Evolutionary conservation across 2,113 vertebrate genomes (phyloP), one percentile per base, ranked within the genome.

Genomic region (Pterocles burchelli): DNA sequence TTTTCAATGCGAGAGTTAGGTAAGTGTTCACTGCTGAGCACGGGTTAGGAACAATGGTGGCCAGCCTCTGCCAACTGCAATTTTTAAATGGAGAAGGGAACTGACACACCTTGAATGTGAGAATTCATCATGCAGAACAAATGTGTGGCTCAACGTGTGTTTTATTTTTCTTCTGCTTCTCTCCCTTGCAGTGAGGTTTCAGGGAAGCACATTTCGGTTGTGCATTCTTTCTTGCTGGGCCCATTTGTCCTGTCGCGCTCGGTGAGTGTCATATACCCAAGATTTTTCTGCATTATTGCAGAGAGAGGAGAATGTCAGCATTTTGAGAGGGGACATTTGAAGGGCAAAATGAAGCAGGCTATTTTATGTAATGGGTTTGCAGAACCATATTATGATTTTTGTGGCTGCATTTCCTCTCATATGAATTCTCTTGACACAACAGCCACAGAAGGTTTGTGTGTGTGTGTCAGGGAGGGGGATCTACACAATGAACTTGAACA

Each of bases 51-150:
- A 85, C 85, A 91, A 19, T 83, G 65, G 75, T 94, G 90, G 36
- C 92, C 82, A 66, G 57, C 29, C n/a, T 61, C 55, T 95, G 82
- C 90, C 87, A 97, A 8, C 31, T 77, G 24, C 67, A 61, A 76
- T 80, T 85, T 87, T 82, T 75, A 31, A 67, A 19, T 28, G 41
- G 48, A 78, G 57, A 88, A 94, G 25, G 65, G 25, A 94, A 58
- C 48, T 48, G 52, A 26, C 71, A 74, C 75, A 71, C 86, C 74
- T 95, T 81, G 76, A 85, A 43, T 33, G 43, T 71, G 71, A 76
- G 58, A 87, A 80, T 94, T 89, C 33, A 51, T 72, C 6, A 3
- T 26, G 66, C 58, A 58, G 88, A 81, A 90, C 54, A 85, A 85
- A 66, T 26, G 20, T 24, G 28, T 73, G 89, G 57, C 52, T 78